Evolutionary conservation across 2,113 vertebrate genomes (phyloP).

Genomic region (Centropristis striata): DNA sequence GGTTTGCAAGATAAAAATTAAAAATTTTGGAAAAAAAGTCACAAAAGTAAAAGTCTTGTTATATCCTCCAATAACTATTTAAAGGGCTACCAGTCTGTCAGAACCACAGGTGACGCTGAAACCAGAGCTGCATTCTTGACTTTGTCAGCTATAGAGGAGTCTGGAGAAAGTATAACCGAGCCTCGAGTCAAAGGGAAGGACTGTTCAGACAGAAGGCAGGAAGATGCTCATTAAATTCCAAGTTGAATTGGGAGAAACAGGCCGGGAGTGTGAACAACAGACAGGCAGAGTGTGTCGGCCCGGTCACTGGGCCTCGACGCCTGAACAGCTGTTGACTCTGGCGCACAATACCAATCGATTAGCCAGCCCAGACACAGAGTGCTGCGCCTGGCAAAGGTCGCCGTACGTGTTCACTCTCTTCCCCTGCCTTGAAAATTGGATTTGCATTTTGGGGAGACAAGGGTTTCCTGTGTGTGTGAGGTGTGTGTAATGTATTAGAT

Average conservation of each 20-base stretch:
- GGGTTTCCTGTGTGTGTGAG: slow-evolving; percentile 27
- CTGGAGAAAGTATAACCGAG: neutral
- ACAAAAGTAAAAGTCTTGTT: too few relatives aligned
- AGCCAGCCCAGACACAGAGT: slow-evolving; percentile 11
- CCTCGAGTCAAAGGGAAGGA: slow-evolving; percentile 1
- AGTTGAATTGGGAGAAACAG: slow-evolving; percentile 19
- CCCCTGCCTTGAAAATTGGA: slow-evolving; percentile 45
- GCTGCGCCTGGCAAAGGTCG: slow-evolving; percentile 43
- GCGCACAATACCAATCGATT: slow-evolving; percentile 61
- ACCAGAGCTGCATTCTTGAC: neutral
- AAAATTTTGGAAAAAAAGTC: too few relatives aligned
- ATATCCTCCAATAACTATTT: too few relatives aligned
- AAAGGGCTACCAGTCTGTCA: too few relatives aligned
- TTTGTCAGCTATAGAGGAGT: neutral
- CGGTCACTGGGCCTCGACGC: slow-evolving; percentile 25
- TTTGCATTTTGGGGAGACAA: slow-evolving; percentile 65
- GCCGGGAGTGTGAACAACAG: slow-evolving; percentile 1
- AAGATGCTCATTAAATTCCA: slow-evolving; percentile 37
- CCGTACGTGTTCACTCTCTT: slow-evolving; percentile 4
- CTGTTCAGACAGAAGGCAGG: slow-evolving; percentile 28
- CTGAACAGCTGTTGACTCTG: slow-evolving; percentile 34
- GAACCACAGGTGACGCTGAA: neutral
- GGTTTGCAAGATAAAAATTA: too few relatives aligned
- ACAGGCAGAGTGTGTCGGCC: neutral
- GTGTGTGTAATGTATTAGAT: slow-evolving; percentile 56